These are phyloP conservation scores for Parambassis ranga DNA, from an alignment of 2,797 vertebrate genomes.

Conservation along the genomic window DNA sequence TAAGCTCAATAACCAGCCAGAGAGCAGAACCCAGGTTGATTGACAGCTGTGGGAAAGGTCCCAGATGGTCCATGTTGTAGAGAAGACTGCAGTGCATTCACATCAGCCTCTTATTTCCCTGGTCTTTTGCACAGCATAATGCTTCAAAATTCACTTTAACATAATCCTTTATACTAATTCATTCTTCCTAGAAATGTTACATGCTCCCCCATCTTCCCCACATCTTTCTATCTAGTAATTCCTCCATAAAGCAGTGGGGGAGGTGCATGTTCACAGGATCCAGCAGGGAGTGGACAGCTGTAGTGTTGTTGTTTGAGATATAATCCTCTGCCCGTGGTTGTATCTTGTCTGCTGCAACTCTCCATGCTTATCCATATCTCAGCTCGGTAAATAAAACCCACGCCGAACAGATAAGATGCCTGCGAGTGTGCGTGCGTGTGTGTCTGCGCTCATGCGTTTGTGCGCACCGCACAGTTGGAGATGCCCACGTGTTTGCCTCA, in stretches of 20 bases:
- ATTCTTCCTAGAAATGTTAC: not conserved
- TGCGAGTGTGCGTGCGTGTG: not conserved
- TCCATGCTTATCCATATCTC: constrained; percentile 30
- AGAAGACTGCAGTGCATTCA: constrained; percentile 5
- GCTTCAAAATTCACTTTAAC: not conserved
- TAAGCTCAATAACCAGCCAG: constrained; percentile 21
- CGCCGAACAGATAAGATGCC: constrained; percentile 10
- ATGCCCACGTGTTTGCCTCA: not conserved
- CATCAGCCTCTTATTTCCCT: not conserved
- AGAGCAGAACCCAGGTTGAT: constrained; percentile 31
- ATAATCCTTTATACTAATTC: not conserved
- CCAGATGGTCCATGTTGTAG: constrained; percentile 9
- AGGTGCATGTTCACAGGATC: constrained; percentile 2
- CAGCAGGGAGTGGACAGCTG: constrained; percentile 44
- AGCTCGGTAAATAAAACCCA: constrained; percentile 30
- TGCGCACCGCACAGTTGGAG: not conserved
- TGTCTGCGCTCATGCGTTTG: not conserved
- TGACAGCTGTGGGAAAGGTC: constrained; percentile 38
- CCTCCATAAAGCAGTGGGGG: constrained; percentile 28
- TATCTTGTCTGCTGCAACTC: constrained; percentile 12
- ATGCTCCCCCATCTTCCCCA: not conserved
- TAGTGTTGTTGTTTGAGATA: constrained; percentile 26
- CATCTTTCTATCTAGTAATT: constrained; percentile 3
- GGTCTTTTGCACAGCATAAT: not conserved
- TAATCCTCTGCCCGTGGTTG: constrained; percentile 30